Conservation (phyloP, 1,140 invertebrate species). For the Cepaea nemoralis region DNA sequence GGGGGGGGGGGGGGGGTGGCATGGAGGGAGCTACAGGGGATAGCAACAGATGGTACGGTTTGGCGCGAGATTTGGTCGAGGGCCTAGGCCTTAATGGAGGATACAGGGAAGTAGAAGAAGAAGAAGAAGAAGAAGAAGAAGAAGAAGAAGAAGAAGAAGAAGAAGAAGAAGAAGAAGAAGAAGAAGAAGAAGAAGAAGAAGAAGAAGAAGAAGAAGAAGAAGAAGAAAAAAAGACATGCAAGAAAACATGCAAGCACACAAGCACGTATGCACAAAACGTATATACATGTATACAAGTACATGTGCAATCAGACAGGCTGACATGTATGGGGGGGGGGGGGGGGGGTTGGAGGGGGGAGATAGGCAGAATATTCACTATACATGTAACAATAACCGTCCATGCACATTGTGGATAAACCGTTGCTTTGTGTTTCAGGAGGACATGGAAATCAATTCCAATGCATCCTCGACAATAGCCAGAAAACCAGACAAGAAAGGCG, state of each 20-base stretch:
- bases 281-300: neutral
- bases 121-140: slow-evolving; percentile 28
- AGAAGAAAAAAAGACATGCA: neutral
- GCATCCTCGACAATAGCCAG: neutral
- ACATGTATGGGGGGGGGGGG: too few species aligned
- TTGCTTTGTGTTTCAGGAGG: neutral
- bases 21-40: too few species aligned
- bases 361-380: too few species aligned
- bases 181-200: slow-evolving; percentile 30
- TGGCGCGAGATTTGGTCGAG: neutral
- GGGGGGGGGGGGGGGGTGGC: too few species aligned
- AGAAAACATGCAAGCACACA: too few species aligned
- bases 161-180: slow-evolving; percentile 30
- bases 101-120: slow-evolving; percentile 15
- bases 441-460: neutral
- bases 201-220: slow-evolving; percentile 30
- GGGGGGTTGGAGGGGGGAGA: too few species aligned
- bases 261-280: neutral
- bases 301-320: neutral
- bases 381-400: too few species aligned
- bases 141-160: slow-evolving; percentile 30
- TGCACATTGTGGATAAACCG: neutral
- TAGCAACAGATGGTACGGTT: neutral
- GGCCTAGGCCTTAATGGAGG: too few species aligned
- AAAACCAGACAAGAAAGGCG: neutral